A percentile compares a stretch with the other conserved stretches of the same genome.
Evolutionary conservation across 2,797 vertebrate genomes (phyloP).

Genomic region (Gambusia yucatana): DNA sequence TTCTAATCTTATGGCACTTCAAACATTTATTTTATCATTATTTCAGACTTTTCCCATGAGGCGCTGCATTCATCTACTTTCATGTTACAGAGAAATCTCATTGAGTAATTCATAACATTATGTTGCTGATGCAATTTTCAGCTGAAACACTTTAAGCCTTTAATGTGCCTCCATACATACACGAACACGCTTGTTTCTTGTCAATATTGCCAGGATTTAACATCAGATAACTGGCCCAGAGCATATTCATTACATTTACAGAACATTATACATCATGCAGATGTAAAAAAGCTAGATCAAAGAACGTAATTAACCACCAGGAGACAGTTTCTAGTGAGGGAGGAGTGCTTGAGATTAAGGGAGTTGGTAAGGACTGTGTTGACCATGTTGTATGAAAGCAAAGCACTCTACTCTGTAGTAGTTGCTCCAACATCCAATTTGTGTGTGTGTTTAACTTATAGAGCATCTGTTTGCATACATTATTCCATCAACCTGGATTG

Average conservation of each 20-base stretch:
- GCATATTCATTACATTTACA: slow-evolving; percentile 75
- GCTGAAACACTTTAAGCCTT: not conserved
- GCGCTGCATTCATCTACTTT: not conserved
- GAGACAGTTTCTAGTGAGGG: slow-evolving; percentile 61
- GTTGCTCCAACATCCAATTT: slow-evolving; percentile 4
- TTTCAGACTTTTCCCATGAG: not conserved
- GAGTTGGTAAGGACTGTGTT: slow-evolving; percentile 36
- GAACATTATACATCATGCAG: slow-evolving; percentile 69
- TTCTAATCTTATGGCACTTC: not conserved
- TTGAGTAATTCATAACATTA: not conserved
- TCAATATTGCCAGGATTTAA: slow-evolving; percentile 13
- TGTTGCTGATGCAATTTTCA: not conserved
- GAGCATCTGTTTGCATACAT: not conserved
- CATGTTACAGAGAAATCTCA: not conserved
- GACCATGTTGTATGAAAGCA: slow-evolving; percentile 31
- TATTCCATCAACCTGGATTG: slow-evolving; percentile 3
- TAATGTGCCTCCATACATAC: slow-evolving; percentile 5
- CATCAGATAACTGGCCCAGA: slow-evolving; percentile 35
- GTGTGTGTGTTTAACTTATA: not conserved
- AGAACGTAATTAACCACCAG: slow-evolving; percentile 74
- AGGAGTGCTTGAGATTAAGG: slow-evolving; percentile 62
- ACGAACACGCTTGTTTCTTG: slow-evolving; percentile 3
- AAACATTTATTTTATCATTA: not conserved
- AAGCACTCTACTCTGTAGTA: slow-evolving; percentile 12
- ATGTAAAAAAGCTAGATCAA: slow-evolving; percentile 78